Percentiles rank a stretch among this genome's conserved stretches.
Evolutionary conservation across 2,888 invertebrate species (phyloP).

Genomic region (Dicranocentrus wangi): DNA sequence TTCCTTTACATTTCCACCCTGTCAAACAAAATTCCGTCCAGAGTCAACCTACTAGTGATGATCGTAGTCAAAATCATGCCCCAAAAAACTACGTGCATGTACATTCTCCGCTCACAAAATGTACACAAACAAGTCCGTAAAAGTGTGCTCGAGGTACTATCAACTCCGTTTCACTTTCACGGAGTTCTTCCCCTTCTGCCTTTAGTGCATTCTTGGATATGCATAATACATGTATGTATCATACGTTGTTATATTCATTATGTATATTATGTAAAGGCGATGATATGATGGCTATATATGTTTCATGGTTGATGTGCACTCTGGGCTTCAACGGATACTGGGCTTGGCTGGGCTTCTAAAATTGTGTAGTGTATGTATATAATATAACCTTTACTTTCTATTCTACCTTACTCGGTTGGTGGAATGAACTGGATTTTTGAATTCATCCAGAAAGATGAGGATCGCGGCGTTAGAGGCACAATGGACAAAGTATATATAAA

Average conservation of each 20-base stretch:
- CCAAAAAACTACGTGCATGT: no score
- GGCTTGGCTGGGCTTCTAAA: constrained; percentile 36
- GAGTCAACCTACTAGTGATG: background rate
- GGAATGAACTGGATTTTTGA: constrained; percentile 1
- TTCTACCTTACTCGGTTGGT: background rate
- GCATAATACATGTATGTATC: constrained; percentile 22
- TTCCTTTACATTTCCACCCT: no score
- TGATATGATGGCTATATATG: background rate
- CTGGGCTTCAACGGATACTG: constrained; percentile 19
- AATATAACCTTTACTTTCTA: background rate
- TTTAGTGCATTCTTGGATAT: constrained; percentile 17
- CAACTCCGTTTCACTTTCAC: constrained; percentile 49
- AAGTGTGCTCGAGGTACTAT: background rate
- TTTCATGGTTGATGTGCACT: no score
- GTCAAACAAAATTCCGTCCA: no score
- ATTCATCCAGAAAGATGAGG: constrained; percentile 14
- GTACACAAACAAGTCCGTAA: no score
- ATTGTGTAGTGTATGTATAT: constrained; percentile 4
- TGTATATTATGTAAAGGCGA: background rate
- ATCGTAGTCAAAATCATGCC: background rate
- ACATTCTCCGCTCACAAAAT: no score
- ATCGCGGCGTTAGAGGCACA: no score
- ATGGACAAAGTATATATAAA: background rate
- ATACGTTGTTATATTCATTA: constrained; percentile 8
- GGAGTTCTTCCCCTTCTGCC: constrained; percentile 39